Evolutionary conservation across 2,888 invertebrate species (phyloP).

Genomic region (Mythimna lalbum): DNA sequence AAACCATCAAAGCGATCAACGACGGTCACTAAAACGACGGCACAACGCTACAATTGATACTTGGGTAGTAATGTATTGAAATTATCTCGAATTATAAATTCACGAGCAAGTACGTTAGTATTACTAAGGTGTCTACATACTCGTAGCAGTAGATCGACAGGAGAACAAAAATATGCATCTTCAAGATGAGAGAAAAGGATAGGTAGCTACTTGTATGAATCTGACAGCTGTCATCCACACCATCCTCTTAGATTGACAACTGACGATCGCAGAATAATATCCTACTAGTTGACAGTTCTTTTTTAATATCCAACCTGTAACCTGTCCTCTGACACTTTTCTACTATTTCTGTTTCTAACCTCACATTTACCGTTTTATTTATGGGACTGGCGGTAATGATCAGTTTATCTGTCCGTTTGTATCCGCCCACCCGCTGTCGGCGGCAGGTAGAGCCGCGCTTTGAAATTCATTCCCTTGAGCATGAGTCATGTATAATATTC

Average conservation of each 20-base stretch:
- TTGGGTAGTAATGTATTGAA: no score
- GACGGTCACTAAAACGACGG: no score
- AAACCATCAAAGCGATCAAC: no score
- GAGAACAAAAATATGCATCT: no score
- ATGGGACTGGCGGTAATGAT: conserved; percentile 13
- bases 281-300: background rate
- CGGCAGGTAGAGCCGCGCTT: background rate
- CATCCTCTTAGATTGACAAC: background rate
- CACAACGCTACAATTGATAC: no score
- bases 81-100: no score
- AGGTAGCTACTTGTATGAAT: no score
- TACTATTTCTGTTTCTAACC: background rate
- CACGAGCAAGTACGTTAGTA: no score
- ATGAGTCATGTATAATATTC: conserved; percentile 6
- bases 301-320: background rate
- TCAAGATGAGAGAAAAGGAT: no score
- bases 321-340: background rate
- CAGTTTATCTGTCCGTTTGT: conserved; percentile 18
- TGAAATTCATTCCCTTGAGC: conserved; percentile 18
- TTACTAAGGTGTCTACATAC: no score
- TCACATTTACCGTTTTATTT: background rate
- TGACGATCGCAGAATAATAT: background rate
- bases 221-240: no score
- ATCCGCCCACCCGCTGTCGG: conserved; percentile 8
- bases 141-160: no score